Evolutionary conservation across 2,797 vertebrate species (phyloP), one percentile per base, ranked within the genome.

Genomic region (Pitangus sulphuratus): DNA sequence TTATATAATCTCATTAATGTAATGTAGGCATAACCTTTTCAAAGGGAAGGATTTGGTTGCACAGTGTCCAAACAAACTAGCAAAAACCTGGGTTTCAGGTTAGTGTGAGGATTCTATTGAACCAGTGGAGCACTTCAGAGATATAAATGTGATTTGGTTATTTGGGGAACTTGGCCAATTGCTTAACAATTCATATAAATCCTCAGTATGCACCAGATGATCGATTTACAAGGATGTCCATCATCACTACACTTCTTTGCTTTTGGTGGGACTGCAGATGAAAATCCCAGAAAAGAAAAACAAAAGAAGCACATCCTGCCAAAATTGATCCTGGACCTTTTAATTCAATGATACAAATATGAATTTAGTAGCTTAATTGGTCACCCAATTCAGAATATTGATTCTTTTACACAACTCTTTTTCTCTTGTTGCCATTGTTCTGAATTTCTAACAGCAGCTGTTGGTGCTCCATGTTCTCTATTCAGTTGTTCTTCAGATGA

Each of bases 141-240:
- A 40, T 12, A 70, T 0, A 15, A 22, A n/a, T 0, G 8, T 30
- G 30, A 74, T 8, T 0, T 48, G 17, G 4, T 40, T 60, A 22
- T 51, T 42, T 74, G 33, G 44, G 25, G 19, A 80, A 65, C 10
- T 66, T 31, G 53, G 9, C 42, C 22, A 71, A 5, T 13, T 56
- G 45, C 33, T 94, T 21, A 44, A 14, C 5, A 61, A 24, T 18
- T 62, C n/a, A 66, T 22, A 62, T 6, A 13, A 47, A n/a, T 58
- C 9, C 48, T 85, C 39, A 58, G 25, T 21, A 24, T 24, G 35
- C 26, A 61, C 10, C 17, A 69, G 33, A 35, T 44, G 5, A 79
- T 72, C 39, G 57, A 10, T 9, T 70, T 31, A 22, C 6, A 14
- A 87, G 26, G 65, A 66, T 2, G 1, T 7, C 39, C 61, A 53